Evolutionary conservation across 2,888 invertebrate genomes (phyloP).

Genomic region (Sarcophaga rosellei): DNA sequence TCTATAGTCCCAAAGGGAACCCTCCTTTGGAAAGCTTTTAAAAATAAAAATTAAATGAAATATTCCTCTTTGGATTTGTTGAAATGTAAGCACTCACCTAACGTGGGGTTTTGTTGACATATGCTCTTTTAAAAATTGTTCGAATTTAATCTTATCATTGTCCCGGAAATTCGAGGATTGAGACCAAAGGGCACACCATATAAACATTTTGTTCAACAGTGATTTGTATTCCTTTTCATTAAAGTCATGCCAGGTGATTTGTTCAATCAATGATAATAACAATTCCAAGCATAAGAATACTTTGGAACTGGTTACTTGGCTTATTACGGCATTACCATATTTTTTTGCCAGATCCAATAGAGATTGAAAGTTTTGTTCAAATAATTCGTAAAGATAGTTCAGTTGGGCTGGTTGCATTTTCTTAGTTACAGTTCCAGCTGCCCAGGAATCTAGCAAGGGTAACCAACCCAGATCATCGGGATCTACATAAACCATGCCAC

Average conservation of each 20-base stretch:
- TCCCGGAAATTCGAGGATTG: constrained; percentile 93
- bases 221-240: constrained; percentile 83
- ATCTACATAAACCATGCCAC: constrained; percentile 96
- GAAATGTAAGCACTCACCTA: constrained; percentile 69
- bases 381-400: constrained; percentile 86
- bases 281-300: constrained; percentile 88
- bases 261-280: constrained; percentile 86
- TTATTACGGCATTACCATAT: constrained; percentile 87
- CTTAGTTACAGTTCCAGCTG: constrained; percentile 82
- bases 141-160: constrained; percentile 86
- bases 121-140: constrained; percentile 86
- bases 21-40: constrained; percentile 85
- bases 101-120: constrained; percentile 80
- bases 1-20: constrained; percentile 88
- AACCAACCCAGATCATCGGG: constrained; percentile 91
- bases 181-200: constrained; percentile 92
- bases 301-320: constrained; percentile 93
- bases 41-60: neutral
- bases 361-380: constrained; percentile 85
- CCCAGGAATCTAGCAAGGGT: constrained; percentile 91
- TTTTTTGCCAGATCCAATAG: constrained; percentile 87
- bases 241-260: constrained; percentile 82
- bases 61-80: neutral
- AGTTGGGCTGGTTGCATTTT: constrained; percentile 83
- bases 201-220: constrained; percentile 89